A percentile compares a stretch with the other conserved stretches of the same genome.
phyloP scores from a whole-genome alignment of 1,140 invertebrate genomes.

The Latrodectus geometricus region DNA sequence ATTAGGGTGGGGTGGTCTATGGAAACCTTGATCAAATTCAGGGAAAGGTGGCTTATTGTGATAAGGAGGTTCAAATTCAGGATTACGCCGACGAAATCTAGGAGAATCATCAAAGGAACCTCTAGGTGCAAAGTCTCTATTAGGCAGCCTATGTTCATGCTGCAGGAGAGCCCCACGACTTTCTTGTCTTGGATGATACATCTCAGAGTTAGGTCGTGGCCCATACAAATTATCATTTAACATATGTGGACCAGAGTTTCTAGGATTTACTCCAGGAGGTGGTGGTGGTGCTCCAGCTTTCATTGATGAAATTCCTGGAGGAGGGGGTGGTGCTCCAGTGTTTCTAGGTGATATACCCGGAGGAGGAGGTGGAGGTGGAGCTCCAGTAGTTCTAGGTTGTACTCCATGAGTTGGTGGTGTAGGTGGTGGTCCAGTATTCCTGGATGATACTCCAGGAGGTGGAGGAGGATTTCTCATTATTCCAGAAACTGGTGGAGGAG shows the following conservation, averaged over 20 bases:
- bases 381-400: not conserved
- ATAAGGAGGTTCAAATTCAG: slow-evolving; percentile 16
- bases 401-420: not conserved
- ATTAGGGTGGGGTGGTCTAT: slow-evolving; percentile 3
- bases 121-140: slow-evolving; percentile 28
- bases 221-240: not conserved
- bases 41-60: slow-evolving; percentile 5
- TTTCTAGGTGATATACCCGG: not conserved
- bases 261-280: not conserved
- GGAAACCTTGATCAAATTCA: slow-evolving; percentile 28
- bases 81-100: slow-evolving; percentile 2
- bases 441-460: slow-evolving; percentile 3
- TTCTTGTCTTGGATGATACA: not conserved
- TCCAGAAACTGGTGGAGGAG: slow-evolving; percentile 17
- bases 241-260: not conserved
- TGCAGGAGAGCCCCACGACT: not conserved
- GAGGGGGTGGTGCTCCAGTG: not conserved
- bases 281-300: not conserved
- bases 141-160: not conserved
- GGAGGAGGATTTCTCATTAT: slow-evolving; percentile 9
- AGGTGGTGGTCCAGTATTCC: not conserved
- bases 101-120: slow-evolving; percentile 1
- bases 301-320: not conserved
- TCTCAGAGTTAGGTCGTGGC: slow-evolving; percentile 17
- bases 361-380: not conserved